Evolutionary conservation across 2,888 invertebrate genomes (phyloP), one percentile per base, ranked within the genome.

Genomic region (Emmelina monodactyla): DNA sequence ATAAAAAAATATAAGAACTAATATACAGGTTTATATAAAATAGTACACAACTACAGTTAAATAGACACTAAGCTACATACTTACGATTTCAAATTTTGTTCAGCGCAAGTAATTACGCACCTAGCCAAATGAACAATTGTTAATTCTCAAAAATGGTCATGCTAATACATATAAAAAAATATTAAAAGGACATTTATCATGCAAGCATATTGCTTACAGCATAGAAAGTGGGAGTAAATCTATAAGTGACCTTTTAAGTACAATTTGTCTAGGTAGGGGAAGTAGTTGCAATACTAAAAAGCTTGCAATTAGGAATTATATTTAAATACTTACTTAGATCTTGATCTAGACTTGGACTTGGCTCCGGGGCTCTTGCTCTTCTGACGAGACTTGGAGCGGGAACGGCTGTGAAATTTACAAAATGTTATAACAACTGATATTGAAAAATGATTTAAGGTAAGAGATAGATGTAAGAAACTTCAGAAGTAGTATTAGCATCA

Each of bases 281-380:
- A n/a, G n/a, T 10, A 10, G 22, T 22, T 11, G 10, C 3, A 33
- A 14, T 19, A n/a, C 14, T 22, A 22, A 15, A 14, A n/a, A 11
- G 28, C 4, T 11, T 6, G 28, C 3, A 30, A 31, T 16, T 33
- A 28, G 30, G 15, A 11, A 16, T 37, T 28, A 34, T 13, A 31
- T 10, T 3, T 31, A 6, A 7, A 37, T 49, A 84, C 87, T 85
- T 65, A 88, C 88, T 88, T 88, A 47, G 91, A 91, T 42, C 88
- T 85, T 22, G 91, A 89, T 38, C 88, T 80, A 28, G 89, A 91
- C 39, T 88, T 85, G 22, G 91, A 91, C 62, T 91, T 91, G 36
- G 86, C 84, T 12, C 85, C 89, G 30, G 88, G 88, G 33, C 89
- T 90, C 81, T 90, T 91, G 60, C 85, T 86, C 75, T 87, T 88